Evolutionary conservation across 2,888 invertebrate genomes (phyloP).

Genomic region (Mycogona germanica): DNA sequence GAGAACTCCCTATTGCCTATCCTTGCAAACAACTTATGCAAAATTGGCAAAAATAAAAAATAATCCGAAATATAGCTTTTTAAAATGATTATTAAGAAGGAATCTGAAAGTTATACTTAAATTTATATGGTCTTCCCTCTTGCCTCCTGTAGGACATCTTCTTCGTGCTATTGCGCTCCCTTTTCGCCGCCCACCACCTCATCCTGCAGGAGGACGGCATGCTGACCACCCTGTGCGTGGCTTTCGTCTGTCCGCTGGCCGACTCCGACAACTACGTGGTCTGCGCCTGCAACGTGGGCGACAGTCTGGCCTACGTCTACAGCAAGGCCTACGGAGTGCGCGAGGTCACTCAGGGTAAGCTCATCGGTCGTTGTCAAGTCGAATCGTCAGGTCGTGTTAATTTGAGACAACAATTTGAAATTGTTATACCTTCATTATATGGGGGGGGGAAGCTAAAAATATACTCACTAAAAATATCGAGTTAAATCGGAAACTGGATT

Average conservation of each 20-base stretch:
- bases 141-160: constrained; percentile 50
- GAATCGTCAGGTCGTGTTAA: too few species aligned
- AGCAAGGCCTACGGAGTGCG: constrained; percentile 60
- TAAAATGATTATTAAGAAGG: background rate
- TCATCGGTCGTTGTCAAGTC: too few species aligned
- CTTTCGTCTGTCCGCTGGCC: constrained; percentile 51
- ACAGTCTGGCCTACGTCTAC: constrained; percentile 78
- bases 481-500: too few species aligned
- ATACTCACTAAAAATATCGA: too few species aligned
- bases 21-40: too few species aligned
- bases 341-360: constrained; percentile 60
- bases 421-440: too few species aligned
- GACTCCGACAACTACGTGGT: constrained; percentile 47
- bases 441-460: too few species aligned
- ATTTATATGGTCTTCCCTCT: constrained; percentile 1
- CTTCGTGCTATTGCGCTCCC: constrained; percentile 57
- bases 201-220: constrained; percentile 70
- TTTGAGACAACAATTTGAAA: too few species aligned
- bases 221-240: constrained; percentile 71
- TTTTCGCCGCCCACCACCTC: constrained; percentile 71
- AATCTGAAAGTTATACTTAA: background rate
- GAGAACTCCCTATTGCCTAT: too few species aligned
- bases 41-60: background rate
- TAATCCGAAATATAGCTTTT: background rate
- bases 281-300: constrained; percentile 80